A percentile compares a stretch with the other conserved stretches of the same genome.
phyloP scores from a whole-genome alignment of 2,113 vertebrate genomes.

The Toxostoma redivivum region DNA sequence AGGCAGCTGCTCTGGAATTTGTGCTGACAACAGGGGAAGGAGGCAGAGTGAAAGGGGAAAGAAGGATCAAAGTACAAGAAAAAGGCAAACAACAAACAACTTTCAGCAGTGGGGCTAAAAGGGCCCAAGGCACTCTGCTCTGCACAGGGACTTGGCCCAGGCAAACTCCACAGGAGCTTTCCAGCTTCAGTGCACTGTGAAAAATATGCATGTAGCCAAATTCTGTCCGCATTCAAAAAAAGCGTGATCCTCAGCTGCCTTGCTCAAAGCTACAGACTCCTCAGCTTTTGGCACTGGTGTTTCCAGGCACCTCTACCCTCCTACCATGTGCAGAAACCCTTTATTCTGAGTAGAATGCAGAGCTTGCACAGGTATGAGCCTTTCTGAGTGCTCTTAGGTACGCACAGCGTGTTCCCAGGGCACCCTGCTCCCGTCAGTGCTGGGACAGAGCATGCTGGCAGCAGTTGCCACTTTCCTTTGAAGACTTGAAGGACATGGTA shows the following conservation, averaged over 20 bases:
- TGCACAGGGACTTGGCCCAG: neutral
- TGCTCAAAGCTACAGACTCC: neutral
- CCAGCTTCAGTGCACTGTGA: neutral
- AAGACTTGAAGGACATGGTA: neutral
- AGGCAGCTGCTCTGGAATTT: neutral
- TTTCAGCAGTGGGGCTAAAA: neutral
- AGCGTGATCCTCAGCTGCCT: neutral
- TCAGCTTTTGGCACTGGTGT: neutral
- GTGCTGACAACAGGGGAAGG: neutral
- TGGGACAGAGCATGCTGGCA: neutral
- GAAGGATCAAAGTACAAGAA: neutral
- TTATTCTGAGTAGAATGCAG: neutral
- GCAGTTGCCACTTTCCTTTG: neutral
- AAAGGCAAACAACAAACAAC: neutral
- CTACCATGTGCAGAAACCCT: neutral
- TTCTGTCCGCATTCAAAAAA: neutral
- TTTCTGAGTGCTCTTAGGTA: neutral
- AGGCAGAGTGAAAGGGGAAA: neutral
- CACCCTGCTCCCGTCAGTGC: neutral
- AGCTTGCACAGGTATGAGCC: rapidly evolving
- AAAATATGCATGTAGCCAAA: rapidly evolving
- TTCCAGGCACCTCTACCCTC: neutral
- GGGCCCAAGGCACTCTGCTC: neutral
- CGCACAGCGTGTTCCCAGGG: neutral
- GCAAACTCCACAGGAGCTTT: neutral